Evolutionary conservation across 2,888 invertebrate genomes (phyloP).

Genomic region (Cephus rjabovi): DNA sequence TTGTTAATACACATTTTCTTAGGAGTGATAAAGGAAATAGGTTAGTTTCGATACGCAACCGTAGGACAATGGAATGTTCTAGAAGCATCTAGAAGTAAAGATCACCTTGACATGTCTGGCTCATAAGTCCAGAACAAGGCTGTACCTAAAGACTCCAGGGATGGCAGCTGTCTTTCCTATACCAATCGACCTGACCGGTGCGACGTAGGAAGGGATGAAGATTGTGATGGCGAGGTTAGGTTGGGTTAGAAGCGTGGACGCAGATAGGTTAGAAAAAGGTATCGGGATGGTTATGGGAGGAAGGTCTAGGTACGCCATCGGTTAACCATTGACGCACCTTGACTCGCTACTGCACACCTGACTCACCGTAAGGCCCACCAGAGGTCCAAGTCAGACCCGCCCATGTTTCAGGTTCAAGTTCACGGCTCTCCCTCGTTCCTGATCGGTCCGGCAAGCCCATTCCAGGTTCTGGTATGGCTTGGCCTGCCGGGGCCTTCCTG

Average conservation of each 20-base stretch:
- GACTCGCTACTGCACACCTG: slow-evolving; percentile 24
- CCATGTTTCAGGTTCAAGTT: slow-evolving; percentile 42
- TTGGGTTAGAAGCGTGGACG: too few relatives aligned
- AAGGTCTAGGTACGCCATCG: background rate
- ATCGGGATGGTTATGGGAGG: too few relatives aligned
- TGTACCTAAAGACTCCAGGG: background rate
- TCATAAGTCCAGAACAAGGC: slow-evolving; percentile 39
- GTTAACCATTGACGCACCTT: background rate
- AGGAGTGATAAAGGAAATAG: too few relatives aligned
- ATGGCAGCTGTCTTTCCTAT: background rate
- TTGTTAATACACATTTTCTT: too few relatives aligned
- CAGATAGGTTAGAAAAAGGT: too few relatives aligned
- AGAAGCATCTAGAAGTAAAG: slow-evolving; percentile 31
- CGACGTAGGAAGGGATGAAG: too few relatives aligned
- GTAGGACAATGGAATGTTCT: slow-evolving; percentile 21
- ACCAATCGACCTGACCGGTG: too few relatives aligned
- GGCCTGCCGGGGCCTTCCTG: background rate
- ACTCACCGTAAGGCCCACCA: slow-evolving; percentile 27
- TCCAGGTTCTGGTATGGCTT: background rate
- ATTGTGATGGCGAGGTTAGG: too few relatives aligned
- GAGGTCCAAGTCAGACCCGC: background rate
- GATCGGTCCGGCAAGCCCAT: too few relatives aligned
- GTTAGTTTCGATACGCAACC: too few relatives aligned
- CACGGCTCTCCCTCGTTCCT: slow-evolving; percentile 25
- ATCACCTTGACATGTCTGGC: slow-evolving; percentile 33